Conservation (phyloP, 2,797 vertebrate species). For the Thaleichthys pacificus region DNA sequence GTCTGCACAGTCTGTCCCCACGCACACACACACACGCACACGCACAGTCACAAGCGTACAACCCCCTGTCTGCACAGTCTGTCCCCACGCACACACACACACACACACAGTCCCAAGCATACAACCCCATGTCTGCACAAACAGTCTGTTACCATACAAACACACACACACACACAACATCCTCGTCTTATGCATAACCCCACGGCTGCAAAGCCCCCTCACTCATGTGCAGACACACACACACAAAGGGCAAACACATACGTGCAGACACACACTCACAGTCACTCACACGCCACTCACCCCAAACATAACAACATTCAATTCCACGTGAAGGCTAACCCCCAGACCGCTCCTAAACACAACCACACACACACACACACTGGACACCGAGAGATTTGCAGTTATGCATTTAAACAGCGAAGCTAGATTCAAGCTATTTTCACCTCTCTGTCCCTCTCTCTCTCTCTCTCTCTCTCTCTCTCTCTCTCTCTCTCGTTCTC, state of each 20-base stretch:
- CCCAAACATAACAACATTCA: too few species aligned
- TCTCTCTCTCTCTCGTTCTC: neutral
- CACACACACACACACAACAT: neutral
- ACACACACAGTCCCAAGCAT: conserved; percentile 1
- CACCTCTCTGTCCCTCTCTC: conserved; percentile 1
- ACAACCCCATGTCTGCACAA: neutral
- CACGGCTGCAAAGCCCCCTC: neutral
- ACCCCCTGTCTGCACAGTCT: too few species aligned
- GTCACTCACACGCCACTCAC: too few species aligned
- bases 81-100: neutral
- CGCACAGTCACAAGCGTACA: neutral
- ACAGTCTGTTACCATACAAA: neutral
- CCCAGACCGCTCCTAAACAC: neutral
- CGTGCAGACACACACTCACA: conserved; percentile 9
- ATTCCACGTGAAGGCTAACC: too few species aligned
- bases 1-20: too few species aligned
- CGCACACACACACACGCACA: neutral
- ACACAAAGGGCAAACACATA: neutral
- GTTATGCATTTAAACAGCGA: neutral
- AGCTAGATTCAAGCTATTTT: conserved; percentile 36
- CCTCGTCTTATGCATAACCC: neutral
- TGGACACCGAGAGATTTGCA: neutral
- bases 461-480: too few species aligned
- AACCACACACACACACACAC: conserved; percentile 5
- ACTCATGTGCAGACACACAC: conserved; percentile 1